Conservation (phyloP, 2,888 invertebrate species). For the Calliopum simillimum region DNA sequence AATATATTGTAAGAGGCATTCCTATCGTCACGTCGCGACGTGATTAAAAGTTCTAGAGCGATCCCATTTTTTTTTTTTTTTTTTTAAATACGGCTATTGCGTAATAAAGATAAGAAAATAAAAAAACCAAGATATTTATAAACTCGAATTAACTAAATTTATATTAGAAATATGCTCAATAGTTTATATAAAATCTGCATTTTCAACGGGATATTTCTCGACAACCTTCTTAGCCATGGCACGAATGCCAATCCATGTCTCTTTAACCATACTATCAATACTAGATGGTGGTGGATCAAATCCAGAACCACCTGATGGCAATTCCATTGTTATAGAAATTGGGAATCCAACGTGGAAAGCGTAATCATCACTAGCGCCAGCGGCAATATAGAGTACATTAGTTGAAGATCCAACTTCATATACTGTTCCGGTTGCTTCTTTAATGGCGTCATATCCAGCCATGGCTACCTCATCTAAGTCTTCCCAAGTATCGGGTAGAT, state of each 20-base stretch:
- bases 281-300: conserved; percentile 72
- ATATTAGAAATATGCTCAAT: not conserved
- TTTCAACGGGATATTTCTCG: conserved; percentile 52
- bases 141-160: too few species aligned
- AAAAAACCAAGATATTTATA: too few species aligned
- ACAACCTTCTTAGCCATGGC: conserved; percentile 60
- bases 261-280: conserved; percentile 64
- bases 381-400: conserved; percentile 70
- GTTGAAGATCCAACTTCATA: conserved; percentile 71
- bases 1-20: too few species aligned
- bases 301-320: conserved; percentile 74
- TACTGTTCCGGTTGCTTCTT: conserved; percentile 58
- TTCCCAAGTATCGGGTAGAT: conserved; percentile 66
- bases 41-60: too few species aligned
- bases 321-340: conserved; percentile 74
- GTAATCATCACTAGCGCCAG: conserved; percentile 77
- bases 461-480: conserved; percentile 65
- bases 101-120: too few species aligned
- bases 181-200: conserved; percentile 16
- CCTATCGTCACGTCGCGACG: too few species aligned
- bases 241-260: conserved; percentile 65
- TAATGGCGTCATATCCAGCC: conserved; percentile 64
- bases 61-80: too few species aligned
- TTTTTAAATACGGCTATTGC: too few species aligned
- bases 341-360: conserved; percentile 71